These are phyloP conservation scores for Hemaris fuciformis DNA, from an alignment of 2,888 invertebrate species.

Conservation along the genomic window DNA sequence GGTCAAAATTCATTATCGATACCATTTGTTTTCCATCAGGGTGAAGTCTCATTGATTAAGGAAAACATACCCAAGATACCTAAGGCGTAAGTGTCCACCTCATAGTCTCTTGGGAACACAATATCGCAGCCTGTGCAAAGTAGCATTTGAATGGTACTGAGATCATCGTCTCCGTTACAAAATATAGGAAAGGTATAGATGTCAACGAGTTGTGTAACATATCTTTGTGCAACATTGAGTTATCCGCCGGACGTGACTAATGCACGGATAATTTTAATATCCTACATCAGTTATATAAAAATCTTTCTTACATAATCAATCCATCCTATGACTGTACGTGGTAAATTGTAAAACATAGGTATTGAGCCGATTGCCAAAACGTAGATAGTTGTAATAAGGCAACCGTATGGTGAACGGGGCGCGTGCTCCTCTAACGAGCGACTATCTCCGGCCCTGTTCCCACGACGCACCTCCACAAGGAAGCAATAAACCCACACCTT, in stretches of 20 bases:
- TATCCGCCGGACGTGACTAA: background rate
- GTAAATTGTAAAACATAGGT: background rate
- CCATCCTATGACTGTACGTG: background rate
- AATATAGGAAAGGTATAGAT: background rate
- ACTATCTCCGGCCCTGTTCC: conserved; percentile 76
- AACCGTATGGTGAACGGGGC: conserved; percentile 33
- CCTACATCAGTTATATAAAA: background rate
- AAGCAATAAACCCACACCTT: conserved; percentile 79
- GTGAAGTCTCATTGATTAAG: too few species aligned
- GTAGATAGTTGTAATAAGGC: background rate
- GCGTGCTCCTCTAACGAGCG: conserved; percentile 69
- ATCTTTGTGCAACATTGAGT: background rate
- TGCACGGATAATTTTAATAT: background rate
- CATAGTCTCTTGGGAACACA: background rate
- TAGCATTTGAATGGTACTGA: background rate
- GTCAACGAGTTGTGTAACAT: background rate
- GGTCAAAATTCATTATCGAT: too few species aligned
- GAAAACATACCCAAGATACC: background rate
- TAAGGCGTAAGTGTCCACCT: background rate
- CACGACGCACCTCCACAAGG: conserved; percentile 67
- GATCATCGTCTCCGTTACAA: background rate
- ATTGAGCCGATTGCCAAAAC: background rate
- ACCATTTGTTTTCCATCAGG: too few species aligned
- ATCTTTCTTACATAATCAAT: background rate
- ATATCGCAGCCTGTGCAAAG: background rate